A percentile compares a stretch with the other conserved stretches of the same genome.
Evolutionary conservation across 2,888 invertebrate genomes (phyloP).

Genomic region (Rotaria socialis): DNA sequence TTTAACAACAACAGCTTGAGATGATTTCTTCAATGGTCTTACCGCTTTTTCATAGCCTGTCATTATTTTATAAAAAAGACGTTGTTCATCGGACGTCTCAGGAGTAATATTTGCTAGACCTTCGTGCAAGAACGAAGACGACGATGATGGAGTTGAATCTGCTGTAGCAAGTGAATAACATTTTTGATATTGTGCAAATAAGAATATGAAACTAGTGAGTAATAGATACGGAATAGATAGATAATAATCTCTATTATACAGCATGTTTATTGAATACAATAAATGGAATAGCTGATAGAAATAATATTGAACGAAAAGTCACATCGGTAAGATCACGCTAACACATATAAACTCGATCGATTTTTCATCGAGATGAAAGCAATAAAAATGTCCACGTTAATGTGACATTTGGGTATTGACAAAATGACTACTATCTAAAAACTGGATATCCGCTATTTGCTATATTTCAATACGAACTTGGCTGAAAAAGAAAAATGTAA

Average conservation of each 20-base stretch:
- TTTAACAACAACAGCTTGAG: constrained; percentile 54
- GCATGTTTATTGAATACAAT: background rate
- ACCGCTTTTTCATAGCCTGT: constrained; percentile 55
- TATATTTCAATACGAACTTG: background rate
- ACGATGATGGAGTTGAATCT: background rate
- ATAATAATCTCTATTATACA: background rate
- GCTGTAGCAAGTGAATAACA: background rate
- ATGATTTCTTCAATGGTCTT: constrained; percentile 57
- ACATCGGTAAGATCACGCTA: too few relatives aligned
- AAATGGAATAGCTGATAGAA: background rate
- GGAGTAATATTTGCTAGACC: background rate
- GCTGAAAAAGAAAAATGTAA: background rate
- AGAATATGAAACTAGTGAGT: background rate
- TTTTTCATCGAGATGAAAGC: background rate
- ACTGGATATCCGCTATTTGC: background rate
- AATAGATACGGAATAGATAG: background rate
- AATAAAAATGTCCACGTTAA: background rate
- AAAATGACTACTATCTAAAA: background rate
- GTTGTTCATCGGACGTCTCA: constrained; percentile 55
- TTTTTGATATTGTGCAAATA: background rate
- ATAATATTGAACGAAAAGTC: too few relatives aligned
- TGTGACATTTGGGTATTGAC: background rate
- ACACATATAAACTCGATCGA: background rate
- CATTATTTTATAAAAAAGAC: constrained; percentile 53
- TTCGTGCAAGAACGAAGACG: background rate